Evolutionary conservation across 2,797 vertebrate species (phyloP), one percentile per base, ranked within the genome.

Genomic region (Huso huso): DNA sequence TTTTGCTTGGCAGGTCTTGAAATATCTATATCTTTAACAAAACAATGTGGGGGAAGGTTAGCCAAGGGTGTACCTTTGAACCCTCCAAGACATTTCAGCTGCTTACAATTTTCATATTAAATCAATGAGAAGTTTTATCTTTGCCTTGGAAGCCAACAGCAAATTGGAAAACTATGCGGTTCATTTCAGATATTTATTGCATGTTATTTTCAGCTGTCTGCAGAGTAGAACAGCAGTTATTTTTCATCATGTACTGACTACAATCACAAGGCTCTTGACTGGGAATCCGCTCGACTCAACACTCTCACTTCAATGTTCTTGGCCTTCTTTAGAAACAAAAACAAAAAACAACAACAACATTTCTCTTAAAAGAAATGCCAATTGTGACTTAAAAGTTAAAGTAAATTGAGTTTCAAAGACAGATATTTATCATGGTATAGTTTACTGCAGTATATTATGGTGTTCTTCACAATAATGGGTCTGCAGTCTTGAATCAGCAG

Each of bases 81-180:
- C 78, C 79, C 76, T 75, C 73, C 75, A 80, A 82, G 77, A 83
- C 82, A 77, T 81, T 80, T 86, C 88, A 89, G 79, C 84, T 88
- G 87, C 81, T 86, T 87, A 81, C 79, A 82, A 88, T 90, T 90
- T 88, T 88, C 81, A 75, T 85, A 86, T 88, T 86, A 87, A 84
- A 79, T 76, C 81, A 87, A 86, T 86, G 53, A 70, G 76, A 78
- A 69, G 73, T 65, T 81, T 74, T 83, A 82, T 83, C 78, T 77
- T 78, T 76, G 76, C 75, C 73, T 78, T 72, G 80, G 75, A 79
- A 79, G 79, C 76, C 69, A 55, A 57, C 62, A 59, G 79, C 75
- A 75, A 77, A 76, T 82, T 73, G 68, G 72, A 74, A 62, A 72
- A 61, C 65, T 77, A 69, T 66, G 74, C 70, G 55, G 55, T 58